Percentiles rank a stretch among this genome's conserved stretches.
phyloP scores from a whole-genome alignment of 2,888 invertebrate species.

The Julus scandinavius region DNA sequence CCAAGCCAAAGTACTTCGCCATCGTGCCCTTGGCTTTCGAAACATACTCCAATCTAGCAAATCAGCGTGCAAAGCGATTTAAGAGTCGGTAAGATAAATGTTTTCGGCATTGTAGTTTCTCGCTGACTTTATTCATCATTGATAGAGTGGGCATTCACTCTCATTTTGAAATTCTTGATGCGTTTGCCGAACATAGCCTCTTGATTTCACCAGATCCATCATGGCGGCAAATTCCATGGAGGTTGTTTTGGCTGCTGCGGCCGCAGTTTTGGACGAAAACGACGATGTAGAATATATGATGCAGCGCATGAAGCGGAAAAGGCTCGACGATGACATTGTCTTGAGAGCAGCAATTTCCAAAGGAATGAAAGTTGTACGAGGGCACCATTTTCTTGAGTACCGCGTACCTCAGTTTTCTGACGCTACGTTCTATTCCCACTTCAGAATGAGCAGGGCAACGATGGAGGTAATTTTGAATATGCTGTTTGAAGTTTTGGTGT shows the following conservation, averaged over 20 bases:
- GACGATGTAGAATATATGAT: background rate
- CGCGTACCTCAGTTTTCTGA: conserved; percentile 2
- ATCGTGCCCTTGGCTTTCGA: conserved; percentile 47
- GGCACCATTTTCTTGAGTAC: background rate
- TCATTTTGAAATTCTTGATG: background rate
- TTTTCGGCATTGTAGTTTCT: background rate
- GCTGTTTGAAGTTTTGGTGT: too few relatives aligned
- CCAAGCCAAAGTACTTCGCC: conserved; percentile 73
- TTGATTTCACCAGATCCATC: background rate
- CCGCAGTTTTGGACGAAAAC: background rate
- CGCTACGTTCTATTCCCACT: background rate
- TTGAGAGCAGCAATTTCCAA: background rate
- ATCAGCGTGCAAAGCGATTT: too few relatives aligned
- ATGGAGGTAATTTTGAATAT: conserved; percentile 33
- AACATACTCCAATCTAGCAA: background rate
- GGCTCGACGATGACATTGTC: background rate
- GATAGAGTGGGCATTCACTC: background rate
- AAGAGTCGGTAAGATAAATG: background rate
- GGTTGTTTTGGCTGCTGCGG: background rate
- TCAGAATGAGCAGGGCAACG: background rate
- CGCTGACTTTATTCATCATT: background rate
- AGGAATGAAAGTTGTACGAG: background rate
- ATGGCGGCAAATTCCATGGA: conserved; percentile 21
- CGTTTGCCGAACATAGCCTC: background rate
- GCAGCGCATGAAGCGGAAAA: background rate